phyloP scores from a whole-genome alignment of 2,888 invertebrate species.

The Automeris io region DNA sequence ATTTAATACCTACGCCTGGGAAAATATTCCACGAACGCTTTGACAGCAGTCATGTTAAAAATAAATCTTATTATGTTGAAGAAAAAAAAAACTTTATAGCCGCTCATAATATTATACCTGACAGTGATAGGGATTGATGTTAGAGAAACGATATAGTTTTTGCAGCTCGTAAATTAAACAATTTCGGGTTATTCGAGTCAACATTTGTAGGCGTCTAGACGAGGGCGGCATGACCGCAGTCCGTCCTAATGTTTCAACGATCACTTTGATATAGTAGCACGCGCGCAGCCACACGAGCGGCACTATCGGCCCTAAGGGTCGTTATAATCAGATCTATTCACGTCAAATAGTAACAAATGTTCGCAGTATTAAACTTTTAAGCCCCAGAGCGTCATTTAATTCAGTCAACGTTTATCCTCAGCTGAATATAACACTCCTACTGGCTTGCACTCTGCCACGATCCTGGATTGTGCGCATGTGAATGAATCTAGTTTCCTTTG shows the following conservation, averaged over 20 bases:
- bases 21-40: slow-evolving; percentile 6
- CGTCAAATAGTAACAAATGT: slow-evolving; percentile 37
- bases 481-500: too few relatives aligned
- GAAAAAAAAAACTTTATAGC: not conserved
- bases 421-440: too few relatives aligned
- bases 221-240: slow-evolving; percentile 40
- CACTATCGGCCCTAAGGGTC: slow-evolving; percentile 29
- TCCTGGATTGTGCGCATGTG: too few relatives aligned
- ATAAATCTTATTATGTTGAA: not conserved
- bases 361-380: slow-evolving; percentile 32
- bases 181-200: slow-evolving; percentile 27
- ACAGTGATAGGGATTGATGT: not conserved
- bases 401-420: slow-evolving; percentile 17
- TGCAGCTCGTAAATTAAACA: slow-evolving; percentile 5
- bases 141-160: not conserved
- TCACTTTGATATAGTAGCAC: slow-evolving; percentile 51
- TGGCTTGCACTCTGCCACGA: too few relatives aligned
- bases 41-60: slow-evolving; percentile 7
- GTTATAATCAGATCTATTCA: slow-evolving; percentile 38
- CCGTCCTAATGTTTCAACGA: slow-evolving; percentile 48
- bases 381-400: slow-evolving; percentile 21
- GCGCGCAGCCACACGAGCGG: slow-evolving; percentile 37
- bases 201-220: slow-evolving; percentile 48
- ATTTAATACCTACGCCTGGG: slow-evolving; percentile 5
- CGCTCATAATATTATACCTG: not conserved